Evolutionary conservation across 2,888 invertebrate genomes (phyloP).

Genomic region (Sphaerophoria taeniata): DNA sequence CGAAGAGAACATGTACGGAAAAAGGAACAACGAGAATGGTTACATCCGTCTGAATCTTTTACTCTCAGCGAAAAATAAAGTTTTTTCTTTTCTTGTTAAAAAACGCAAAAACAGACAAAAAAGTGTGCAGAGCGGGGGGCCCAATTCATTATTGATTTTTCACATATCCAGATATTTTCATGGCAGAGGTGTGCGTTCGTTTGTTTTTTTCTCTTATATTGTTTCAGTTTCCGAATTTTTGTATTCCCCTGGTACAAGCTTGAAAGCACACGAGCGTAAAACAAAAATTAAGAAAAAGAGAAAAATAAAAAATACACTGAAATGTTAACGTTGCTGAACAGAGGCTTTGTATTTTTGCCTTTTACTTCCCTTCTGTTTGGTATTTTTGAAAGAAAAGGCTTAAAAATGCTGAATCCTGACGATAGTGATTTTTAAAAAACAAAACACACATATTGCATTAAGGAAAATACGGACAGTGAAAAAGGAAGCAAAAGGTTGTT

Average conservation of each 20-base stretch:
- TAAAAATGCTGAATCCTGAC: too few species aligned
- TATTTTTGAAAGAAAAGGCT: too few species aligned
- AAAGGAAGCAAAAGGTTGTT: conserved; percentile 16
- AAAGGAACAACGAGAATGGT: conserved; percentile 12
- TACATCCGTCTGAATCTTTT: conserved; percentile 23
- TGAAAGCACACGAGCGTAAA: conserved; percentile 19
- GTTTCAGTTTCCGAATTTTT: neutral
- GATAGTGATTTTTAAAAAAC: neutral
- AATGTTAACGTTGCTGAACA: neutral
- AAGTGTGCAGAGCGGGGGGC: conserved; percentile 25
- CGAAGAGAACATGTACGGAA: neutral
- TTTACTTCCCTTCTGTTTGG: too few species aligned
- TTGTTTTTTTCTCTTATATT: conserved; percentile 7
- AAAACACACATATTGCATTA: conserved; percentile 46
- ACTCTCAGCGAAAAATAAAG: conserved; percentile 19
- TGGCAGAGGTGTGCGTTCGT: conserved; percentile 8
- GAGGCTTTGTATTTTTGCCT: too few species aligned
- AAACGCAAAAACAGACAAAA: neutral
- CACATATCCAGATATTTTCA: neutral
- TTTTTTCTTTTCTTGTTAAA: neutral
- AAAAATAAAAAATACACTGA: neutral
- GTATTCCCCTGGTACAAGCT: neutral
- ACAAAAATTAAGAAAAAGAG: neutral
- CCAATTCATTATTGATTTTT: conserved; percentile 64
- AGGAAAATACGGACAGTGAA: conserved; percentile 5